phyloP scores from a whole-genome alignment of 2,888 invertebrate species.

The Aquatica leii region DNA sequence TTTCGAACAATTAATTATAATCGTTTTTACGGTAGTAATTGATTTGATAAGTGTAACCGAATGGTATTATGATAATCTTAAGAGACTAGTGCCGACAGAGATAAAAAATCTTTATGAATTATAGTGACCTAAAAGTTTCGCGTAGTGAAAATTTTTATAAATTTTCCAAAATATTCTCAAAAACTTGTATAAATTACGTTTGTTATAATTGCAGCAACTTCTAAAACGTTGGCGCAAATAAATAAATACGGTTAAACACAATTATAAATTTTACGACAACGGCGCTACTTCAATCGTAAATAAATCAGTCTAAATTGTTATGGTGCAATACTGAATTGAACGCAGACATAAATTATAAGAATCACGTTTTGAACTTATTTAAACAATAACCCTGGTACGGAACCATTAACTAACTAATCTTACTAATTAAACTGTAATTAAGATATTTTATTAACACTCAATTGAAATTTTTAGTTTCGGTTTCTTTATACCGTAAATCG shows the following conservation, averaged over 20 bases:
- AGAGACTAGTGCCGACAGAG: conserved; percentile 4
- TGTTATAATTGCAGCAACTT: not conserved
- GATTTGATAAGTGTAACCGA: conserved; percentile 1
- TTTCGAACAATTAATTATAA: not conserved
- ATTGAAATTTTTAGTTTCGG: conserved; percentile 18
- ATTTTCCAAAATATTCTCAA: too few relatives aligned
- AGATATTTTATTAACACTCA: conserved; percentile 20
- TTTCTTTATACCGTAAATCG: conserved; percentile 17
- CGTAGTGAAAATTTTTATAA: not conserved
- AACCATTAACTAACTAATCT: conserved; percentile 15
- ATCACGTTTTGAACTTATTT: conserved; percentile 14
- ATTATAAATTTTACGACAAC: conserved; percentile 32
- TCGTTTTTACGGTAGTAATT: not conserved
- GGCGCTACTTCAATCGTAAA: conserved; percentile 28
- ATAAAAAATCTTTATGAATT: not conserved
- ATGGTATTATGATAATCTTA: conserved; percentile 1
- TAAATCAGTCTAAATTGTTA: conserved; percentile 26
- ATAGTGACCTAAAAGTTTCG: not conserved
- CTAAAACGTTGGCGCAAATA: not conserved
- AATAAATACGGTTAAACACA: not conserved
- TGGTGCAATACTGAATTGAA: not conserved
- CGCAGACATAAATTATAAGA: not conserved
- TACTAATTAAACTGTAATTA: conserved; percentile 20
- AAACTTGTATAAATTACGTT: too few relatives aligned
- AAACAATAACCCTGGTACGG: conserved; percentile 3